Evolutionary conservation across 2,113 vertebrate species (phyloP).

Genomic region (Tapirus terrestris): DNA sequence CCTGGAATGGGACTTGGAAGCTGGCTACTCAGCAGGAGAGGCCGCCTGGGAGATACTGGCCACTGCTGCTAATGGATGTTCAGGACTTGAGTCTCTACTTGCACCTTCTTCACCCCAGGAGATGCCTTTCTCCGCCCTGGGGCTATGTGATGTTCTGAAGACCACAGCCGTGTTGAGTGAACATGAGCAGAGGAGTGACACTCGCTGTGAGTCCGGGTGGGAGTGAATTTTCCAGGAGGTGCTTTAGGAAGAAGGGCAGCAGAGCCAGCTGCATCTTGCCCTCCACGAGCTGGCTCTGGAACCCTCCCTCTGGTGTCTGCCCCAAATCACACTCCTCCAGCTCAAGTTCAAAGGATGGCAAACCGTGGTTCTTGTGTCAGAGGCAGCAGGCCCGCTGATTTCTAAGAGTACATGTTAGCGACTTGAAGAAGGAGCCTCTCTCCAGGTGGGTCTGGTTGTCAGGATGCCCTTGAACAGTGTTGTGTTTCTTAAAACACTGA

Average conservation of each 20-base stretch:
- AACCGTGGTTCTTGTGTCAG: background rate
- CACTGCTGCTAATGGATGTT: no score
- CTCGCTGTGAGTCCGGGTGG: background rate
- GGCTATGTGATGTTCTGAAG: background rate
- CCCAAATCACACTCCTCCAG: background rate
- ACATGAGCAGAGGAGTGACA: no score
- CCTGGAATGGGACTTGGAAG: background rate
- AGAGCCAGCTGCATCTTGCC: background rate
- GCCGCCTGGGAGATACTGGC: background rate
- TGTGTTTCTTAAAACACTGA: background rate
- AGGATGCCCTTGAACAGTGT: background rate
- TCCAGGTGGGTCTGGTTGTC: background rate
- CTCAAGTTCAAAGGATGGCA: background rate
- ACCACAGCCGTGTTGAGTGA: background rate
- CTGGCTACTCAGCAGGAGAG: background rate
- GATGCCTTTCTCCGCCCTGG: background rate
- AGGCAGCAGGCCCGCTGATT: background rate
- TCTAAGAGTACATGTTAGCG: background rate
- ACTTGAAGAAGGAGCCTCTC: background rate
- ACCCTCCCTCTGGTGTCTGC: background rate
- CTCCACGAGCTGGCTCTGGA: background rate
- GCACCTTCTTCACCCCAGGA: background rate
- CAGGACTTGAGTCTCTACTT: background rate
- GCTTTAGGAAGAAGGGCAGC: background rate
- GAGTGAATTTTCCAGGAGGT: background rate